Percentiles rank a stretch among this genome's conserved stretches.
phyloP scores from a whole-genome alignment of 2,888 invertebrate species.

The Harpalus rubripes region DNA sequence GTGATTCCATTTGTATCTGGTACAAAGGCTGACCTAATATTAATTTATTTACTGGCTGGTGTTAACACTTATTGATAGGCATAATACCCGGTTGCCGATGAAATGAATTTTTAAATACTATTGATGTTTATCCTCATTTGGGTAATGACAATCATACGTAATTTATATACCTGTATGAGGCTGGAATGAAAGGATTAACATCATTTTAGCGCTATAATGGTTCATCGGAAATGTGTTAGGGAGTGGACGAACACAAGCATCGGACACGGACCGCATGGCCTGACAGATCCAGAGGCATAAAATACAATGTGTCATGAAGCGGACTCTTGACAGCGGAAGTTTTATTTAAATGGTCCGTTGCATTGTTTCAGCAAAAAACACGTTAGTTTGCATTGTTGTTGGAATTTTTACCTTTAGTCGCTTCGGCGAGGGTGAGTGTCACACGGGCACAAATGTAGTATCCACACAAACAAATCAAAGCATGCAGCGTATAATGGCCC shows the following conservation, averaged over 20 bases:
- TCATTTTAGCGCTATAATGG: slow-evolving; percentile 32
- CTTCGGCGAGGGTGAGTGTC: slow-evolving; percentile 43
- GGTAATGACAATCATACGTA: slow-evolving; percentile 27
- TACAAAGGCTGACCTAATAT: slow-evolving; percentile 1
- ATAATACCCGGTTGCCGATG: not conserved
- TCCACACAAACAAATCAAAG: slow-evolving; percentile 71
- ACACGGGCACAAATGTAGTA: slow-evolving; percentile 70
- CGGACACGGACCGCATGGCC: not conserved
- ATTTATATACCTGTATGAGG: slow-evolving; percentile 46
- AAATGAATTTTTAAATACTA: slow-evolving; percentile 41
- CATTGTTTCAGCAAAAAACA: slow-evolving; percentile 48
- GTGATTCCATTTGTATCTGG: not conserved
- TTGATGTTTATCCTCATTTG: slow-evolving; percentile 30
- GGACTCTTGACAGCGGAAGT: slow-evolving; percentile 59
- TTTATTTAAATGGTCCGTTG: slow-evolving; percentile 54
- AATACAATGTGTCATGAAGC: slow-evolving; percentile 58
- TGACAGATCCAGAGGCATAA: slow-evolving; percentile 16
- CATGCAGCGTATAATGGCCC: slow-evolving; percentile 70
- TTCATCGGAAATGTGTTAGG: slow-evolving; percentile 12
- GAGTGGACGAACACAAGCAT: not conserved
- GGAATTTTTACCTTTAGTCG: slow-evolving; percentile 71
- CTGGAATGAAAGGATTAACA: slow-evolving; percentile 39
- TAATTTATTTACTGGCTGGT: slow-evolving; percentile 6
- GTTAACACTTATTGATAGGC: slow-evolving; percentile 26
- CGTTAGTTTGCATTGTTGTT: slow-evolving; percentile 70